phyloP scores from a whole-genome alignment of 1,140 invertebrate genomes.

The Lasioglossum albipes region DNA sequence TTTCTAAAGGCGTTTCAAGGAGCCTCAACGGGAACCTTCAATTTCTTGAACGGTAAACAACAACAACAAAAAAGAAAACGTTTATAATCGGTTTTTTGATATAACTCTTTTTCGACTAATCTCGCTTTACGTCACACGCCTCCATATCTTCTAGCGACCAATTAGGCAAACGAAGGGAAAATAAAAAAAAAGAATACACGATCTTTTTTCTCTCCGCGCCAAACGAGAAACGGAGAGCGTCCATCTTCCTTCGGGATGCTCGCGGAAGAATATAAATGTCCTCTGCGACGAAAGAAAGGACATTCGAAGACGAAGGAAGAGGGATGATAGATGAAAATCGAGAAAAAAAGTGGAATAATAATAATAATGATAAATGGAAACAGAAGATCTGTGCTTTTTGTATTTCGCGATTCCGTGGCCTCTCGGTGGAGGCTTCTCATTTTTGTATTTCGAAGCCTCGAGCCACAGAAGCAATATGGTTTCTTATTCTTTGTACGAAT shows the following conservation, averaged over 20 bases:
- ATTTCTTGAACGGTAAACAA: conserved; percentile 51
- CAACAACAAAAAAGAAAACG: conserved; percentile 20
- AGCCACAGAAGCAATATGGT: conserved; percentile 57
- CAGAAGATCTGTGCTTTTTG: conserved; percentile 65
- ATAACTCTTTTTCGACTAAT: conserved; percentile 69
- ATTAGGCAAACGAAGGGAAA: conserved; percentile 38
- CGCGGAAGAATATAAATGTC: neutral
- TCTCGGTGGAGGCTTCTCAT: conserved; percentile 44
- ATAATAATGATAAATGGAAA: conserved; percentile 30
- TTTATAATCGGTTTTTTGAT: conserved; percentile 73
- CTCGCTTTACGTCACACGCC: conserved; percentile 62
- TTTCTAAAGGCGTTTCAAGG: conserved; percentile 39
- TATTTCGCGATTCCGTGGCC: conserved; percentile 64
- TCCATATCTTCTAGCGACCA: conserved; percentile 61
- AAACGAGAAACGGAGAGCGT: conserved; percentile 22
- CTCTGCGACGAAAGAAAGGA: neutral
- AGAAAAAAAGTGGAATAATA: conserved; percentile 10
- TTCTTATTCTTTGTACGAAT: conserved; percentile 69
- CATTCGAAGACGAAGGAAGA: conserved; percentile 43
- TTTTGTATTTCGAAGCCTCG: conserved; percentile 64
- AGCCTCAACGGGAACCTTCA: conserved; percentile 23
- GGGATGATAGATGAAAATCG: conserved; percentile 15
- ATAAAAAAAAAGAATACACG: neutral
- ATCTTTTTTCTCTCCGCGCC: conserved; percentile 44
- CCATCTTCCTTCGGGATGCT: conserved; percentile 54